Evolutionary conservation across 2,113 vertebrate species (phyloP).

Genomic region (Toxotes jaculatrix): DNA sequence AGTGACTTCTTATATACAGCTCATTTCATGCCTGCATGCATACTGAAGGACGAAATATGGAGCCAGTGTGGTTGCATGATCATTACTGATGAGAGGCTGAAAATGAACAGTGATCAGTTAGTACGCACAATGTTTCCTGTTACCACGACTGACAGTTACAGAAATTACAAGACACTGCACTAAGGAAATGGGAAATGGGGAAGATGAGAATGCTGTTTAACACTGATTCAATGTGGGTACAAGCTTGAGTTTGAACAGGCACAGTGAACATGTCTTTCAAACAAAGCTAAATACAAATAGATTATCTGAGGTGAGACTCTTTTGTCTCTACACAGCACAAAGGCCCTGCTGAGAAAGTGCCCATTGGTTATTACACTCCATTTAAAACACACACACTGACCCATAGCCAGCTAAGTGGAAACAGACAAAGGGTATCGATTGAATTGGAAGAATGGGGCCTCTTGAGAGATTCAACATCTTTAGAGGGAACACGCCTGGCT

Average conservation of each 20-base stretch:
- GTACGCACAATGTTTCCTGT: neutral
- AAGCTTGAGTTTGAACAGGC: neutral
- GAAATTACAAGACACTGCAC: neutral
- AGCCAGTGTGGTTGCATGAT: constrained; percentile 30
- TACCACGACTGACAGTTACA: neutral
- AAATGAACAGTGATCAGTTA: constrained; percentile 33
- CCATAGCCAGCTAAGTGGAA: constrained; percentile 43
- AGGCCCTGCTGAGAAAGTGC: constrained; percentile 20
- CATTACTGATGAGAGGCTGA: constrained; percentile 30
- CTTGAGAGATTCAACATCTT: constrained; percentile 45
- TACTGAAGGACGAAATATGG: constrained; percentile 33
- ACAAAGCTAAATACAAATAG: constrained; percentile 25
- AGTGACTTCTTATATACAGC: constrained; percentile 23
- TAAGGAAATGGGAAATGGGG: neutral
- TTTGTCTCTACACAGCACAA: constrained; percentile 29
- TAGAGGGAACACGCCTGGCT: constrained; percentile 39
- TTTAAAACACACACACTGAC: constrained; percentile 54
- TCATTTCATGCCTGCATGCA: constrained; percentile 40
- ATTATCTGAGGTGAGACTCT: constrained; percentile 8
- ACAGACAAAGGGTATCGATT: constrained; percentile 62
- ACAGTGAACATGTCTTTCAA: neutral
- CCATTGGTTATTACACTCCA: constrained; percentile 42
- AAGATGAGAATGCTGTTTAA: neutral
- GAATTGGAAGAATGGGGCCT: constrained; percentile 41
- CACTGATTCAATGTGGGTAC: neutral